These are phyloP conservation scores for Riparia riparia DNA, from an alignment of 2,113 vertebrate genomes.

Conservation along the genomic window DNA sequence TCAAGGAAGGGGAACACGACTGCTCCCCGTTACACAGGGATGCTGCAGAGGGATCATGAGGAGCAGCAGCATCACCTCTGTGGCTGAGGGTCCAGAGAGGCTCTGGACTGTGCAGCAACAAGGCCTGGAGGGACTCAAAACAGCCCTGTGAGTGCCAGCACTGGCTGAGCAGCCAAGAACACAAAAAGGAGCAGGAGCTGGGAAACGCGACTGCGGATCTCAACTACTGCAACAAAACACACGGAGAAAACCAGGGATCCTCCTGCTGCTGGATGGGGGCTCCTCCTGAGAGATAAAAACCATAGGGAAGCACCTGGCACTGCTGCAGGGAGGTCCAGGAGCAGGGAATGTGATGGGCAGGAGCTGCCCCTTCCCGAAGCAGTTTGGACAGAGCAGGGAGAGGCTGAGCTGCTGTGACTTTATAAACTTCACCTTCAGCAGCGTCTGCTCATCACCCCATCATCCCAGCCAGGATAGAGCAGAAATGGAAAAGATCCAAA, in stretches of 20 bases:
- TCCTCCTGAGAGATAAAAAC: neutral
- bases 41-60: neutral
- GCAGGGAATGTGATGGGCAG: neutral
- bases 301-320: neutral
- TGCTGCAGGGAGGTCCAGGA: neutral
- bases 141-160: neutral
- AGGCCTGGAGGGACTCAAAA: neutral
- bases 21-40: rapidly evolving
- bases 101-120: neutral
- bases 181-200: neutral
- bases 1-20: rapidly evolving
- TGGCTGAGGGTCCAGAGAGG: neutral
- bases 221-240: neutral
- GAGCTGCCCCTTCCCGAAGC: neutral
- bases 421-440: neutral
- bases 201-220: rapidly evolving
- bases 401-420: neutral
- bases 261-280: neutral
- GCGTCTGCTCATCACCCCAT: neutral
- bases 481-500: slow-evolving; percentile 35
- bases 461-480: neutral
- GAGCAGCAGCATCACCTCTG: neutral
- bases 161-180: neutral
- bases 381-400: neutral
- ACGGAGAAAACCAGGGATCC: neutral